Base-by-base conservation (phyloP, 2,113 vertebrate species). In the Antennarius striatus region DNA sequence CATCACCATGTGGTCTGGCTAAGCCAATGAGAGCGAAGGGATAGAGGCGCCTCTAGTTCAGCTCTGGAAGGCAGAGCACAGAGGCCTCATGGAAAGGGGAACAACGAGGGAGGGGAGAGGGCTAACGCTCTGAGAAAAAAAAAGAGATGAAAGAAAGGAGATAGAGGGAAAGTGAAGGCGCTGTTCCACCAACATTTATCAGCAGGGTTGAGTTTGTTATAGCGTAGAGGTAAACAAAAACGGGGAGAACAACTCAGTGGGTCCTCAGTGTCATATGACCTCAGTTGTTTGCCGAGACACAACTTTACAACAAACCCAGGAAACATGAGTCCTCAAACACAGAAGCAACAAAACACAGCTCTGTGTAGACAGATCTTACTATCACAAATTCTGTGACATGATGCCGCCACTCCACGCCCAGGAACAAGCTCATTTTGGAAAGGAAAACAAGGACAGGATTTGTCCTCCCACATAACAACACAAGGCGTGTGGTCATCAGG, bases 1-100 rank as follows among this genome's bases (percentile, higher is more conserved):
- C 65, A 40, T 62, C 72, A 73, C 75, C 94, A 95, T 87, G 93
- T 95, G 94, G 91, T 82, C 75, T 43, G 66, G 39, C 48, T 77
- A 48, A 84, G 77, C 91, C 91, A 94, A 93, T 88, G 68, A 56
- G 46, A 67, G 52, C 0, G 43, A 16, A 3, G 63, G 32, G 75
- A 83, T 28, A 71, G 72, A 76, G 75, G 72, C 73, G 87, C 84
- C 80, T 79, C 79, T 49, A 58, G 77, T 72, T 64, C 84, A 89
- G 76, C 67, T 55, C 57, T 79, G 71, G 79, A 82, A 84, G 70
- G 73, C 77, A 77, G 58, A 81, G 75, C 39, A 73, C 64, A 86
- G 83, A 83, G 83, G 82, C 86, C 86, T 88, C 88, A 88, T 84
- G 82, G 76, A 88, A 76, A 85, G 56, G 61, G 76, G 52, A 62